A percentile compares a stretch with the other conserved stretches of the same genome.
These are phyloP conservation scores for Poecilobothrus nobilitatus DNA, from an alignment of 2,888 invertebrate species.

Conservation along the genomic window DNA sequence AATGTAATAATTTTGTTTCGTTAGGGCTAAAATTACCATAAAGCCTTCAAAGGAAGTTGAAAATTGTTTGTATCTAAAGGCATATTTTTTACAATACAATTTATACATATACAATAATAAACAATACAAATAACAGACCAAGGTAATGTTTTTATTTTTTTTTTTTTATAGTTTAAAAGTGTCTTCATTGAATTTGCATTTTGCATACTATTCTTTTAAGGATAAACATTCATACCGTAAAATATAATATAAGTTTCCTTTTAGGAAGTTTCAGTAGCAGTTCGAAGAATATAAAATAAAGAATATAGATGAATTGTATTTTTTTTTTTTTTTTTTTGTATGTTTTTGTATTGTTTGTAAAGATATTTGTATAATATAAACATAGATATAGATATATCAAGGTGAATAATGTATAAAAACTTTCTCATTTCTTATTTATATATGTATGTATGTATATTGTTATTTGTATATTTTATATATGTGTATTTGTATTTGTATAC, in stretches of 20 bases:
- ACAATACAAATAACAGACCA: not conserved
- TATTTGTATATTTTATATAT: not conserved
- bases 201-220: not conserved
- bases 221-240: not conserved
- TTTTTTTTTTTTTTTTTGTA: too few relatives aligned
- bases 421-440: too few relatives aligned
- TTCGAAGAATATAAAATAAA: too few relatives aligned
- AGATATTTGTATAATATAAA: too few relatives aligned
- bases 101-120: too few relatives aligned
- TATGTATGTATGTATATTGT: too few relatives aligned
- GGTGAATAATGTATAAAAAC: too few relatives aligned
- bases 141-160: not conserved
- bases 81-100: not conserved
- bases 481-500: too few relatives aligned
- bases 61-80: not conserved
- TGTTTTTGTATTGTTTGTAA: too few relatives aligned
- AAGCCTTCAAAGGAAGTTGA: not conserved
- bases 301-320: too few relatives aligned
- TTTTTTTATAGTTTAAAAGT: not conserved
- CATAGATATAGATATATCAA: too few relatives aligned
- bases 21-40: not conserved
- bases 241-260: not conserved
- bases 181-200: constrained; percentile 6
- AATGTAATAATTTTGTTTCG: not conserved
- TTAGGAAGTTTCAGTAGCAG: not conserved